A percentile compares a stretch with the other conserved stretches of the same genome.
Conservation (phyloP, 2,797 vertebrate species). For the Selene dorsalis region DNA sequence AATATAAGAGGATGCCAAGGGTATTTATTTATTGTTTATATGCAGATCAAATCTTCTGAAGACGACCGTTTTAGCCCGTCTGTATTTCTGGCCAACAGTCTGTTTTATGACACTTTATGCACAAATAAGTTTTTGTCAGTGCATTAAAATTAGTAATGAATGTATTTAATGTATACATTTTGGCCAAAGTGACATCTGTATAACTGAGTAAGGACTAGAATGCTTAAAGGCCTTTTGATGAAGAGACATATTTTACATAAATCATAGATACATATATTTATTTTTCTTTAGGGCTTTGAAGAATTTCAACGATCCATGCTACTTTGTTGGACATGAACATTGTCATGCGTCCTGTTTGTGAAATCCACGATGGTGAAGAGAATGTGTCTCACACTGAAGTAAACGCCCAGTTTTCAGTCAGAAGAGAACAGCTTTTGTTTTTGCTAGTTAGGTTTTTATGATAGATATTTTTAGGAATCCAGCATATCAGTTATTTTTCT, state of each 20-base stretch:
- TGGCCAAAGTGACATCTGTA: slow-evolving; percentile 66
- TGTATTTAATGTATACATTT: slow-evolving; percentile 71
- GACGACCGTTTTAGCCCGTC: slow-evolving; percentile 67
- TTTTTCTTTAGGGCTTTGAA: slow-evolving; percentile 78
- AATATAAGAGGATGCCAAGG: slow-evolving; percentile 51
- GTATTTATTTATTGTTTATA: slow-evolving; percentile 72
- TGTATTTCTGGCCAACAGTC: slow-evolving; percentile 58
- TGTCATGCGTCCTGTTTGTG: slow-evolving; percentile 56
- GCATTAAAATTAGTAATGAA: slow-evolving; percentile 70
- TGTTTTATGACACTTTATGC: slow-evolving; percentile 69
- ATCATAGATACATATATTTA: slow-evolving; percentile 79
- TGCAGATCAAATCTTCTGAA: slow-evolving; percentile 63
- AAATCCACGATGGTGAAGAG: slow-evolving; percentile 14
- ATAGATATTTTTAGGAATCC: slow-evolving; percentile 75
- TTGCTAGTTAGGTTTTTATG: slow-evolving; percentile 74
- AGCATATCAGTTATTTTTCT: slow-evolving; percentile 71
- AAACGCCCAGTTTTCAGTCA: slow-evolving; percentile 66
- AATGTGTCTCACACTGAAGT: slow-evolving; percentile 39
- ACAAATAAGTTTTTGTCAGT: slow-evolving; percentile 67
- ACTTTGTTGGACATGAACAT: slow-evolving; percentile 58
- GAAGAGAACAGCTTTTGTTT: slow-evolving; percentile 63
- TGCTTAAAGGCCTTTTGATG: slow-evolving; percentile 64
- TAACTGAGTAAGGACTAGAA: slow-evolving; percentile 61
- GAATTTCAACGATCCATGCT: slow-evolving; percentile 57
- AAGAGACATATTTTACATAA: slow-evolving; percentile 80